Evolutionary conservation across 1,140 invertebrate species (phyloP).

Genomic region (Zaprionus gabonicus): DNA sequence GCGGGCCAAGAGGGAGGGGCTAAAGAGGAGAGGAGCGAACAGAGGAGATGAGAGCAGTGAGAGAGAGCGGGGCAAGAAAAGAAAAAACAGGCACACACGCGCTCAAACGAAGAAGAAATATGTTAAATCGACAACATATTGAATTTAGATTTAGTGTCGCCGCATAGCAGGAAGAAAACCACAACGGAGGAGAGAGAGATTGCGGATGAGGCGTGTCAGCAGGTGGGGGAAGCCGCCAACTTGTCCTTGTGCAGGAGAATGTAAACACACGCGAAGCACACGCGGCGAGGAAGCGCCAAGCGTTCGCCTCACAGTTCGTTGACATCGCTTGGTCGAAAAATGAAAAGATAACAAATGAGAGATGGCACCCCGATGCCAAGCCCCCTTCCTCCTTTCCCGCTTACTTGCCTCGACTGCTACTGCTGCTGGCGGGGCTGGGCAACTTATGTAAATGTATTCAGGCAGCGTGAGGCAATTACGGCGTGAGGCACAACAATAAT

Average conservation of each 20-base stretch:
- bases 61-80: neutral
- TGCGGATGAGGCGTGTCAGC: constrained; percentile 27
- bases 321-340: constrained; percentile 51
- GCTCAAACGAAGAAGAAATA: constrained; percentile 56
- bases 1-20: constrained; percentile 11
- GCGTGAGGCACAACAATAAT: constrained; percentile 39
- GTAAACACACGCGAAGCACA: constrained; percentile 48
- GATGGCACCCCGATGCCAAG: neutral
- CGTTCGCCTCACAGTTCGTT: constrained; percentile 50
- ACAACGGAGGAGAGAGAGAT: neutral
- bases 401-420: neutral
- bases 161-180: constrained; percentile 11
- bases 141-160: constrained; percentile 72
- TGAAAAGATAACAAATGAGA: constrained; percentile 52
- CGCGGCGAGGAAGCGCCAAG: constrained; percentile 40
- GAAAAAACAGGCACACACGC: constrained; percentile 36
- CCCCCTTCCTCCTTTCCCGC: neutral
- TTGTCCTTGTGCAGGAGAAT: constrained; percentile 20
- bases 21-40: neutral
- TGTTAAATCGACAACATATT: constrained; percentile 78
- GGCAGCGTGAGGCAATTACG: constrained; percentile 45
- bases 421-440: neutral
- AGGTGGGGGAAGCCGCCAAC: neutral
- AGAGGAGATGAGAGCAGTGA: constrained; percentile 40
- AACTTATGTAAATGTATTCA: constrained; percentile 49